phyloP scores from a whole-genome alignment of 2,888 invertebrate genomes.

The Erebia epiphron region DNA sequence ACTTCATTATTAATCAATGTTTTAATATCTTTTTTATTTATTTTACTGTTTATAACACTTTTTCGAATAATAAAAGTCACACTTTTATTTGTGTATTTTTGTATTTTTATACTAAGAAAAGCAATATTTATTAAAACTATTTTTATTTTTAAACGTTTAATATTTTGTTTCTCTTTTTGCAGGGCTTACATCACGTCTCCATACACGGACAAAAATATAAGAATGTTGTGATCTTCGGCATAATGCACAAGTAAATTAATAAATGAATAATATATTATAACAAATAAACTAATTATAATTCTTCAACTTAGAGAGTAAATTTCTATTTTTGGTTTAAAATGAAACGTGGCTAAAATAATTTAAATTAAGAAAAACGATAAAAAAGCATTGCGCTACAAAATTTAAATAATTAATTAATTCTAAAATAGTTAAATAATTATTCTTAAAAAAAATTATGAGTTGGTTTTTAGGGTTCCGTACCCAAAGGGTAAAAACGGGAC shows the following conservation, averaged over 20 bases:
- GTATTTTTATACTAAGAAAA: no score
- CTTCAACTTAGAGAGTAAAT: background rate
- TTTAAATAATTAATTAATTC: no score
- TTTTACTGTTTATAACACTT: no score
- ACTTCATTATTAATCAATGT: no score
- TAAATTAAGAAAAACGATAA: no score
- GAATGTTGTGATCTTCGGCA: conserved; percentile 80
- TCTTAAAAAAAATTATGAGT: background rate
- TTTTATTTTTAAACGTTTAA: background rate
- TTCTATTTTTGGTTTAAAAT: background rate
- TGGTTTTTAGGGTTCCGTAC: no score
- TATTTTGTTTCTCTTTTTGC: conserved; percentile 52
- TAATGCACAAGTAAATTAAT: conserved; percentile 52
- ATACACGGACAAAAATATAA: conserved; percentile 85
- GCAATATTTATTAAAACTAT: background rate
- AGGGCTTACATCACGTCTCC: conserved; percentile 87
- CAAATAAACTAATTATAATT: conserved; percentile 6
- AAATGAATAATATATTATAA: conserved; percentile 35
- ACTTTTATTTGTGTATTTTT: no score
- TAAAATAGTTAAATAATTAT: background rate
- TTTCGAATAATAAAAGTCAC: no score
- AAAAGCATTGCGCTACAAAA: no score
- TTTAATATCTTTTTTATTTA: no score
- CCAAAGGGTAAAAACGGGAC: no score
- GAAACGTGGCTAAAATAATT: no score